Evolutionary conservation across 1,140 invertebrate genomes (phyloP).

Genomic region (Scaptomyza hsui): DNA sequence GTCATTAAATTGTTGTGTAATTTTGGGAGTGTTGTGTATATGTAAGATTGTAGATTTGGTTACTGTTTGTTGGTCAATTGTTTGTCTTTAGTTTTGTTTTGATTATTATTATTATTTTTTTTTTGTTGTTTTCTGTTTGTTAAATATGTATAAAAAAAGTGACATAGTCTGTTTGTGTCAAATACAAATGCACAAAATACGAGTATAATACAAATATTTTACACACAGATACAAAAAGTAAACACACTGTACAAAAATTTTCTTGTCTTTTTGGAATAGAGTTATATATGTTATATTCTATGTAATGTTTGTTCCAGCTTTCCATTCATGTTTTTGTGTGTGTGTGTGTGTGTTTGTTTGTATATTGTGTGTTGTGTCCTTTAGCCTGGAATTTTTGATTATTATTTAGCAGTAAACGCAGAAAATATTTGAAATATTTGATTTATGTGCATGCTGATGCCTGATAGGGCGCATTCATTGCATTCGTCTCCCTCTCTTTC

Average conservation of each 20-base stretch:
- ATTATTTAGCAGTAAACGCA: conserved; percentile 77
- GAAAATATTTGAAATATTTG: conserved; percentile 76
- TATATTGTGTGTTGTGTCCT: conserved; percentile 31
- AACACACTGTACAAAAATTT: conserved; percentile 76
- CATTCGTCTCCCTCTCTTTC: conserved; percentile 42
- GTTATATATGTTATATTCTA: conserved; percentile 14
- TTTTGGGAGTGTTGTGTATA: conserved; percentile 11
- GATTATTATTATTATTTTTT: conserved; percentile 33
- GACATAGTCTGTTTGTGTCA: conserved; percentile 64
- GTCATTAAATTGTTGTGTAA: not conserved
- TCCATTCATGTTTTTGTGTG: conserved; percentile 12
- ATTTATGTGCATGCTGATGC: conserved; percentile 71
- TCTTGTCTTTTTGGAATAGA: conserved; percentile 37
- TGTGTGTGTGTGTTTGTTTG: conserved; percentile 23
- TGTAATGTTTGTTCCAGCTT: conserved; percentile 16
- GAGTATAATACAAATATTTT: conserved; percentile 75
- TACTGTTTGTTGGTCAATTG: conserved; percentile 48
- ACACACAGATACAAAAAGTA: conserved; percentile 74
- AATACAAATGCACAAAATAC: conserved; percentile 77
- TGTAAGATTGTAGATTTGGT: conserved; percentile 31
- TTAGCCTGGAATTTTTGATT: conserved; percentile 77
- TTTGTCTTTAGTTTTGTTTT: conserved; percentile 48
- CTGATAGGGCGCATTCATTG: conserved; percentile 71
- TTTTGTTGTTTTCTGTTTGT: conserved; percentile 25
- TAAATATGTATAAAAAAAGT: conserved; percentile 79